Conservation (phyloP, 2,888 invertebrate genomes). For the Anaspis maculata region DNA sequence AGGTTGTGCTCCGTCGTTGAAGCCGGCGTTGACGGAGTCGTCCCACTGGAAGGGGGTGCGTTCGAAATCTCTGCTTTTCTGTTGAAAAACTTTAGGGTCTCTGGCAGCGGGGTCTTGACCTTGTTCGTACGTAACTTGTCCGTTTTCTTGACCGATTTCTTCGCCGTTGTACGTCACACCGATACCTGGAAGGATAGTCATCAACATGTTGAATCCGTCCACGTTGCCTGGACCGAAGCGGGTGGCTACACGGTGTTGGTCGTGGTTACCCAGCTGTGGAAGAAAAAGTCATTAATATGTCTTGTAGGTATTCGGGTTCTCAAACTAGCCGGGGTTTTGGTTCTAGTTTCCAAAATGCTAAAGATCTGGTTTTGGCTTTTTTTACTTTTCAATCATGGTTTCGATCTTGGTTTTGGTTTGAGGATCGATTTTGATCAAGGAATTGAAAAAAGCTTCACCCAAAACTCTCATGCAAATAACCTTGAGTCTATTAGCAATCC, state of each 20-base stretch:
- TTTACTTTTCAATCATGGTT: no score
- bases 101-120: constrained; percentile 50
- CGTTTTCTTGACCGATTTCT: constrained; percentile 64
- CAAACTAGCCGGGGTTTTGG: no score
- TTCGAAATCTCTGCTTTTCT: constrained; percentile 61
- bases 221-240: constrained; percentile 59
- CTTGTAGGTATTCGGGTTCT: neutral
- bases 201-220: constrained; percentile 78
- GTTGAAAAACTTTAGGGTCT: constrained; percentile 41
- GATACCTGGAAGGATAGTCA: constrained; percentile 73
- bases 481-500: no score
- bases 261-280: constrained; percentile 67
- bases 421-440: no score
- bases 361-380: no score
- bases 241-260: constrained; percentile 59
- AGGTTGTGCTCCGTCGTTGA: constrained; percentile 41
- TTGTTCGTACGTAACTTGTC: constrained; percentile 44
- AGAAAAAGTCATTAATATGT: neutral
- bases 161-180: constrained; percentile 50
- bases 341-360: no score
- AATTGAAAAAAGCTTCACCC: no score
- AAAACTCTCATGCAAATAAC: no score
- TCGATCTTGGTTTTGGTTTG: no score
- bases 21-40: constrained; percentile 51
- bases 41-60: constrained; percentile 81